Base-by-base conservation (phyloP, 2,113 vertebrate species). In the Pterocles gutturalis region DNA sequence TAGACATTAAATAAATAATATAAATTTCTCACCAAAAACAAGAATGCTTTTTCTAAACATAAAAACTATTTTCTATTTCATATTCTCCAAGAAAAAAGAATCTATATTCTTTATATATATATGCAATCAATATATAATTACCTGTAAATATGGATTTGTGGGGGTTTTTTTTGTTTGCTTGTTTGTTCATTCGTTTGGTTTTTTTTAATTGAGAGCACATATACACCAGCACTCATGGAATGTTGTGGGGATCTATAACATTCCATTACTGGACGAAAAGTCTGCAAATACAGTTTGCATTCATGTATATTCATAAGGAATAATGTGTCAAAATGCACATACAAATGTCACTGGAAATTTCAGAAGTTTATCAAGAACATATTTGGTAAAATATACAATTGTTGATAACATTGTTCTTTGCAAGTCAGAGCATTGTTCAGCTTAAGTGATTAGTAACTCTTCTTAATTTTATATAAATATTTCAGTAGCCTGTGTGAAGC, bases 401-500 rank as follows among this genome's bases (percentile, higher is more conserved):
- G 4, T 61, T 21, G 8, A 21, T 29, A 46, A 2, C 34, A 61
- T 5, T 48, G 25, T 17, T 43, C 20, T 55, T 81, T 80, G 21
- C 22, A 81, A 66, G 8, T 14, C 33, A 71, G 70, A 61, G 0
- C 3, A 18, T 22, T 49, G 4, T 46, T 80, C 46, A 12, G 5
- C 46, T 53, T 31, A 79, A 53, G 11, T 61, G 13, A 29, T 70
- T 51, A 29, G 20, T 61, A 54, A 66, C 4, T 4, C 28, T 61
- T 41, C 57, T 73, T 36, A 22, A 13, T 66, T 55, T n/a, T 51
- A 51, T 60, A 15, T 22, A 46, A 45, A 33, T 10, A 43, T 11
- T 2, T 64, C 48, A 53, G 2, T 38, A 36, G 25, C 14, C 6
- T 1, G 0, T 43, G 29, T n/a, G 18, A 73, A 64, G 26, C 31